These are phyloP conservation scores for Arbacia lixula DNA, from an alignment of 53 echinoderm and acorn worm species.

Conservation along the genomic window DNA sequence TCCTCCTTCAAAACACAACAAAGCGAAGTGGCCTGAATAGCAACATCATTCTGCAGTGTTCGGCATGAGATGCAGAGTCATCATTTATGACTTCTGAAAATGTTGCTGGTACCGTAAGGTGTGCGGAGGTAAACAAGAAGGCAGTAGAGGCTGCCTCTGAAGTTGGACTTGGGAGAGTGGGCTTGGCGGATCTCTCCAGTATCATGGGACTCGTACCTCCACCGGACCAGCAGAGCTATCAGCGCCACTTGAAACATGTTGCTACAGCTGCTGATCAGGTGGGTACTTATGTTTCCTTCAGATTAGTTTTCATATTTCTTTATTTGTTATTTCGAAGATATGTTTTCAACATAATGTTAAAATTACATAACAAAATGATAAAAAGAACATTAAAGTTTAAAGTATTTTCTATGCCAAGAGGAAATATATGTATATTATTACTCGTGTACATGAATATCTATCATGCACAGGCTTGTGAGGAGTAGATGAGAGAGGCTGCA, in stretches of 20 bases:
- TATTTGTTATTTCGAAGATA: background rate
- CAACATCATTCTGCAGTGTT: conserved; percentile 6
- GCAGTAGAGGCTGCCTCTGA: conserved; percentile 26
- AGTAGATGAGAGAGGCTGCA: conserved; percentile 5
- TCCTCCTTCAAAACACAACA: background rate
- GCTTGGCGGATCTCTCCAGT: background rate
- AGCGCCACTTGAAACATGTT: background rate
- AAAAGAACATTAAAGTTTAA: no score
- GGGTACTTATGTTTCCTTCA: no score
- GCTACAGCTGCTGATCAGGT: background rate
- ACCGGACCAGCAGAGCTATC: background rate
- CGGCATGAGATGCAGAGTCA: background rate
- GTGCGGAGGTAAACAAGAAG: conserved; percentile 1
- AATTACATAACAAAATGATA: no score
- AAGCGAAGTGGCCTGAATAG: background rate
- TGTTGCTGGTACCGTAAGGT: background rate
- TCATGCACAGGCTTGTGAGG: background rate
- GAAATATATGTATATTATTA: no score
- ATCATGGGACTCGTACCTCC: conserved; percentile 7
- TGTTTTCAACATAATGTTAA: no score
- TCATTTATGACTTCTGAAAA: background rate
- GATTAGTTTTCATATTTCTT: no score
- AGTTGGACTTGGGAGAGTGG: conserved; percentile 37
- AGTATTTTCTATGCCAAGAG: no score
- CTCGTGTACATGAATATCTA: no score